Evolutionary conservation across 2,113 vertebrate genomes (phyloP).

Genomic region (Microcebus murinus): DNA sequence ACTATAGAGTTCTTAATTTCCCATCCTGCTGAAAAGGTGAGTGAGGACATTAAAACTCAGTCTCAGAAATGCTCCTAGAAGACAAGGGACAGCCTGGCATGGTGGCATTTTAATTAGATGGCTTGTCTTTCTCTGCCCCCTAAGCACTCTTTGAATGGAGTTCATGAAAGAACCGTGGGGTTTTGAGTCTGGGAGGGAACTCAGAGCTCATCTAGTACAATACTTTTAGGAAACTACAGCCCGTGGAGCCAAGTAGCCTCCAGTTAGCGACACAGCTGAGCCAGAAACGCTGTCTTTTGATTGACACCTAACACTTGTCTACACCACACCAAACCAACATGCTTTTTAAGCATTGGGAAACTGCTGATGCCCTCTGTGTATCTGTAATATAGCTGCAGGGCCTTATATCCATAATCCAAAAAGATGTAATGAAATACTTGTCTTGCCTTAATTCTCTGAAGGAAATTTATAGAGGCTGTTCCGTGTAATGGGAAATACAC

Average conservation of each 20-base stretch:
- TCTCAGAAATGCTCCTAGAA: slow-evolving; percentile 40
- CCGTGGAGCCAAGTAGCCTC: not conserved
- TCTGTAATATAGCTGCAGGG: not conserved
- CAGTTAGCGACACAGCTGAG: slow-evolving; percentile 42
- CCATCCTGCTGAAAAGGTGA: not conserved
- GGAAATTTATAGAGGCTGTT: slow-evolving; percentile 23
- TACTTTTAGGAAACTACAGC: not conserved
- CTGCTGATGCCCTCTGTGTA: not conserved
- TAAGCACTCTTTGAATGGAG: slow-evolving; percentile 49
- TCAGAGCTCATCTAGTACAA: slow-evolving; percentile 40
- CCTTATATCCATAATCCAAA: slow-evolving; percentile 53
- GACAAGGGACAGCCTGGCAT: not conserved
- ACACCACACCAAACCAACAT: not conserved
- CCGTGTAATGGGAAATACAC: not conserved
- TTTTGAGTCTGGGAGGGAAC: slow-evolving; percentile 13
- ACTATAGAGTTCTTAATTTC: not conserved
- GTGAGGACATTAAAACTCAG: not conserved
- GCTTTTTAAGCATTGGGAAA: slow-evolving; percentile 22
- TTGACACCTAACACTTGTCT: not conserved
- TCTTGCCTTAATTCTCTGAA: slow-evolving; percentile 51
- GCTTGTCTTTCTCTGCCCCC: slow-evolving; percentile 62
- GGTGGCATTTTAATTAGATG: slow-evolving; percentile 47
- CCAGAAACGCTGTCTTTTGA: not conserved
- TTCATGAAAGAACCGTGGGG: slow-evolving; percentile 65
- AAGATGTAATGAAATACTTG: slow-evolving; percentile 14